These are phyloP conservation scores for Schlechtendalia chinensis DNA, from an alignment of 1,140 invertebrate genomes.

Conservation along the genomic window DNA sequence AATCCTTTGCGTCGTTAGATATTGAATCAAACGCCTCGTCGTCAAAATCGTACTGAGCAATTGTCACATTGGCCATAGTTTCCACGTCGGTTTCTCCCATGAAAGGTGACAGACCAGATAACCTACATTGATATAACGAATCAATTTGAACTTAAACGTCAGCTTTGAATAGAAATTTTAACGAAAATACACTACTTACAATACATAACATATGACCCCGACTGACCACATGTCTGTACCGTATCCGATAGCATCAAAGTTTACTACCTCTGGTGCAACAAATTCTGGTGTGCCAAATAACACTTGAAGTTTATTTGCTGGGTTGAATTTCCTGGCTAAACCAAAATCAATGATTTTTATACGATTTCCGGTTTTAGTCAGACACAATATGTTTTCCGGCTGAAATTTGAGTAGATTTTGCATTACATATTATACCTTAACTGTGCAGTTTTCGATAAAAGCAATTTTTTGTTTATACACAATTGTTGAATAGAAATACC, in stretches of 20 bases:
- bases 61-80: conserved; percentile 95
- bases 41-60: conserved; percentile 93
- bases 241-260: conserved; percentile 93
- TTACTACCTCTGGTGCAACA: conserved; percentile 96
- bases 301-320: conserved; percentile 85
- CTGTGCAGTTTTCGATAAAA: no score
- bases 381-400: conserved; percentile 96
- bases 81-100: conserved; percentile 96
- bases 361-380: conserved; percentile 90
- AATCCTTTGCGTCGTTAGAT: conserved; percentile 88
- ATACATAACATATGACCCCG: conserved; percentile 94
- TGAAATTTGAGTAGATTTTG: conserved; percentile 56
- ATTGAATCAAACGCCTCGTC: conserved; percentile 91
- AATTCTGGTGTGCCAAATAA: conserved; percentile 98
- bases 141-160: neutral
- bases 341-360: conserved; percentile 99
- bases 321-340: conserved; percentile 86
- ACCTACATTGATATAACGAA: conserved; percentile 61
- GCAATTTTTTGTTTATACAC: no score
- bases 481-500: conserved; percentile 60
- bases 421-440: no score
- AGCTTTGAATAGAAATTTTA: neutral
- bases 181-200: conserved; percentile 84
- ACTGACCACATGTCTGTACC: conserved; percentile 98
- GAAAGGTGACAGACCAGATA: conserved; percentile 96